phyloP scores from a whole-genome alignment of 2,888 invertebrate species.

The Caenorhabditis zanzibari region DNA sequence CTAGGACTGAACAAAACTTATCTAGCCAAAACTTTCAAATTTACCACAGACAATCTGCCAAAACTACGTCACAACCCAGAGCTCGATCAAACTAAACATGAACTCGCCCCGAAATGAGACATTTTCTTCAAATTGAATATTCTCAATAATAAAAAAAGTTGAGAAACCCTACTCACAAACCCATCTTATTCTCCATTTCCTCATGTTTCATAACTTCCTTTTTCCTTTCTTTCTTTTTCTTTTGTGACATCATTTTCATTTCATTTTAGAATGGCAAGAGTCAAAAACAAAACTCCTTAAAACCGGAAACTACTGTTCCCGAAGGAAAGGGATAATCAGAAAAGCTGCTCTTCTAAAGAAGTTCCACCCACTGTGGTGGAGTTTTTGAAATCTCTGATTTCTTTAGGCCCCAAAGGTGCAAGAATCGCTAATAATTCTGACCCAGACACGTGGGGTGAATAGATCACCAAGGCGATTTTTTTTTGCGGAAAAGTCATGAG shows the following conservation, averaged over 20 bases:
- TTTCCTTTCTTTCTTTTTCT: not conserved
- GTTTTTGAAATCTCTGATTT: not conserved
- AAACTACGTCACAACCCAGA: too few relatives aligned
- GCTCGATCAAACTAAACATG: not conserved
- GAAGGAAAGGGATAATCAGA: constrained; percentile 7
- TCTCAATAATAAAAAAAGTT: not conserved
- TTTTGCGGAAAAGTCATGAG: constrained; percentile 21
- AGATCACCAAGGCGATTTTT: constrained; percentile 15
- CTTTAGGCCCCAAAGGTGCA: not conserved
- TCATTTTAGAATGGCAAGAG: not conserved
- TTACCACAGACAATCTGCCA: too few relatives aligned
- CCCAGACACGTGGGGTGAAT: constrained; percentile 7
- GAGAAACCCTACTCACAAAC: not conserved
- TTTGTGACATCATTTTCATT: constrained; percentile 4
- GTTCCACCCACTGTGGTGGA: not conserved
- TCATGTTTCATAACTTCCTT: constrained; percentile 12
- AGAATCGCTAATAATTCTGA: not conserved
- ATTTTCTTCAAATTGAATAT: not conserved
- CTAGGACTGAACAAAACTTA: too few relatives aligned
- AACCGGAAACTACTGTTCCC: constrained; percentile 14
- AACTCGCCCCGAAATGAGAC: not conserved
- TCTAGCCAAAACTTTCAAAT: too few relatives aligned
- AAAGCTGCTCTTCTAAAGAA: constrained; percentile 13
- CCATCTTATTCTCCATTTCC: not conserved
- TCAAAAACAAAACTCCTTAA: constrained; percentile 19